Evolutionary conservation across 1,140 invertebrate species (phyloP).

Genomic region (Rhynchophorus ferrugineus): DNA sequence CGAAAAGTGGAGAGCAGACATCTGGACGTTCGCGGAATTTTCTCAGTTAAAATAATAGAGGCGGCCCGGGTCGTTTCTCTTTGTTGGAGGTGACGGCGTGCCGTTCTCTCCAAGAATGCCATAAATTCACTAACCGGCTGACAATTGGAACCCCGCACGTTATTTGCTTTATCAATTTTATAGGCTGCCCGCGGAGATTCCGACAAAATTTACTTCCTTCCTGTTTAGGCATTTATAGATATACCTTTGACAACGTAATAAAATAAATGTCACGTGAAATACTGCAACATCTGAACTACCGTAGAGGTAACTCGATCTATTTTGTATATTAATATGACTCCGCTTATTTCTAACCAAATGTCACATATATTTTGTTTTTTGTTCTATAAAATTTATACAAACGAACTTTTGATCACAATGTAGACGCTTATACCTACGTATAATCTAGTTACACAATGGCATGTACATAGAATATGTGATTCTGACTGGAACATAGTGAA

Average conservation of each 20-base stretch:
- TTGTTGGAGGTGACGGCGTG: constrained; percentile 28
- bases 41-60: constrained; percentile 31
- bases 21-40: constrained; percentile 31
- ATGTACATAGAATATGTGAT: too few species aligned
- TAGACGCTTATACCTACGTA: too few species aligned
- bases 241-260: background rate
- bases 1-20: constrained; percentile 26
- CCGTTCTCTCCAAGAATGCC: constrained; percentile 27
- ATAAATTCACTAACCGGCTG: constrained; percentile 28
- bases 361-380: too few species aligned
- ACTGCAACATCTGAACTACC: background rate
- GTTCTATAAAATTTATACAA: too few species aligned
- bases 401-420: too few species aligned
- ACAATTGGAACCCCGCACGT: constrained; percentile 23
- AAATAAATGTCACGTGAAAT: background rate
- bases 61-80: constrained; percentile 23
- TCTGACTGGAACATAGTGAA: too few species aligned
- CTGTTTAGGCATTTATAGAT: background rate
- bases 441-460: too few species aligned
- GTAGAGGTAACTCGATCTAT: too few species aligned
- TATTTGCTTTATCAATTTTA: constrained; percentile 31
- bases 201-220: constrained; percentile 8
- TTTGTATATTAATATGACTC: too few species aligned
- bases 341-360: too few species aligned
- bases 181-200: constrained; percentile 23